Evolutionary conservation across 2,888 invertebrate genomes (phyloP), one percentile per base, ranked within the genome.

Genomic region (Thymelicus acteon): DNA sequence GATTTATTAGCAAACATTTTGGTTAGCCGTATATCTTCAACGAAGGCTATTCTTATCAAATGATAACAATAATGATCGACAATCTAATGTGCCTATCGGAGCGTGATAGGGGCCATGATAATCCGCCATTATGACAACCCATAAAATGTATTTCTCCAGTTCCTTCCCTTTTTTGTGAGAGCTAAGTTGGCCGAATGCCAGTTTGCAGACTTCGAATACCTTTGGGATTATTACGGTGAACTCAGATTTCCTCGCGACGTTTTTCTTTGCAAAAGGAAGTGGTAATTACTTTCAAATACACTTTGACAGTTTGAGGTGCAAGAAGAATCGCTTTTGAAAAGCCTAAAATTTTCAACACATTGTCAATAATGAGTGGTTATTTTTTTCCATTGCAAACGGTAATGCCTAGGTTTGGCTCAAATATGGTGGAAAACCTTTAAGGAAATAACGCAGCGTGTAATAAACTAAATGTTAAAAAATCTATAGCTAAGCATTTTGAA

Each of bases 41-140:
- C 2, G 44, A 44, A 44, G 44, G 44, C 12, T 4, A 44, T 10
- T 4, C 44, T 12, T 52, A 52, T 52, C 12, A 52, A 19, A 15
- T 19, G 49, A 52, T 49, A 52, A 19, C 15, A 19, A 52, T 52
- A 54, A 54, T 54, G 19, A 54, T 54, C 54, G 54, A 54, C 12
- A 24, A 24, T 10, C 54, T 54, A 54, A 24, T 31, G 12, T 54
- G 54, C 12, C 12, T 24, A 54, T 19, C 54, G 54, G 5, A 54
- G 24, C 54, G 12, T 54, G 54, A 24, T 24, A 54, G 12, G 54
- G 24, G 24, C 10, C 54, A 54, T 54, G 24, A 54, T 54, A 54
- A 54, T 54, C 54, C 12, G 54, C 54, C 12, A 54, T 52, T 52
- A 52, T 52, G 52, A 8, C 52, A 4, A 52, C 52, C 15, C 15